Conservation (phyloP, 2,113 vertebrate genomes). For the Rousettus leschenaultii region DNA sequence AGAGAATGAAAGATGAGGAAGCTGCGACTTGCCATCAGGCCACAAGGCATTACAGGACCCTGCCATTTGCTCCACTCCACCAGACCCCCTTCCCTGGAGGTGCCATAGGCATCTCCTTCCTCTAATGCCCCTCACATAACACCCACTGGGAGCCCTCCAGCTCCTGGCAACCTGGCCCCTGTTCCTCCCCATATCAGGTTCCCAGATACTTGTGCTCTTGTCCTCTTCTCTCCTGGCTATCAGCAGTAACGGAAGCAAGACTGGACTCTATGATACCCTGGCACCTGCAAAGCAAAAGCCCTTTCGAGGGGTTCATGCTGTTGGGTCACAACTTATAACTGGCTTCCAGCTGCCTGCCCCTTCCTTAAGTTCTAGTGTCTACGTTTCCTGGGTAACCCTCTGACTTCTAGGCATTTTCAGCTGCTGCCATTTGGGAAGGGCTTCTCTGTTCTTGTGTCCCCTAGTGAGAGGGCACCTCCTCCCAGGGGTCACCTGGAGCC, state of each 20-base stretch:
- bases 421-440: neutral
- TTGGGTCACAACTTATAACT: neutral
- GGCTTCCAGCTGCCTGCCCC: neutral
- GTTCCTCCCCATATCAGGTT: neutral
- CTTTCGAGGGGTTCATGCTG: neutral
- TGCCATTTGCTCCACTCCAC: neutral
- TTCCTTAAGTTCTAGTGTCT: neutral
- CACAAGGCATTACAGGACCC: neutral
- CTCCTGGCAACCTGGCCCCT: neutral
- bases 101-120: neutral
- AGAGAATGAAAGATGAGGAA: neutral
- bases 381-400: neutral
- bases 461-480: neutral
- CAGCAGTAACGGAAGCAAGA: neutral
- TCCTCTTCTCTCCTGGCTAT: neutral
- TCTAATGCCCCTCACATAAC: neutral
- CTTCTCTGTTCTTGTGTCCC: neutral
- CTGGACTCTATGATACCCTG: neutral
- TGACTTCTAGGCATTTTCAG: conserved; percentile 1
- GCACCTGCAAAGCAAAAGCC: neutral
- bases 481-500: neutral
- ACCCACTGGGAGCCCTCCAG: neutral
- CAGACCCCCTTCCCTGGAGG: neutral
- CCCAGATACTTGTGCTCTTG: neutral
- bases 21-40: neutral